These are phyloP conservation scores for Salvator merianae DNA, from an alignment of 2,113 vertebrate genomes.

Conservation along the genomic window DNA sequence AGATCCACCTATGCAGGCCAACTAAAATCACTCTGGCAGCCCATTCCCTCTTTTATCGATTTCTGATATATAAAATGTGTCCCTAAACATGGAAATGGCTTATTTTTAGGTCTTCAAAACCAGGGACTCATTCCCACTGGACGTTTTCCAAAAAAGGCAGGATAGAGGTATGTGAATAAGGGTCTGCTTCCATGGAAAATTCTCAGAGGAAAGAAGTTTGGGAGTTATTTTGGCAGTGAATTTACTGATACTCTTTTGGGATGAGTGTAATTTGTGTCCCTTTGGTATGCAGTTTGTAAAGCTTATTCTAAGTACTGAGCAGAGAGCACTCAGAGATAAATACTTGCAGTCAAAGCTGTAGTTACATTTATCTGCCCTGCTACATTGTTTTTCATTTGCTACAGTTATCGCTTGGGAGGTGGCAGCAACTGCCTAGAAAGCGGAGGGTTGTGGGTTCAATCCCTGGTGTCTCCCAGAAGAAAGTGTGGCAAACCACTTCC, in stretches of 20 bases:
- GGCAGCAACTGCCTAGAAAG: no score
- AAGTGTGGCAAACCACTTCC: no score
- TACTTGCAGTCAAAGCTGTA: neutral
- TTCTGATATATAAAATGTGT: neutral
- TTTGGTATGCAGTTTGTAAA: neutral
- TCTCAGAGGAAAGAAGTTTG: neutral
- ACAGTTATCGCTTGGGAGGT: no score
- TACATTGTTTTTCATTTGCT: neutral
- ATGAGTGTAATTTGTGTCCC: constrained; percentile 26
- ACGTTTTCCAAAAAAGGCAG: neutral
- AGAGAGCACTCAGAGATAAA: neutral
- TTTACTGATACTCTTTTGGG: constrained; percentile 5
- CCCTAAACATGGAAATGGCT: accelerated
- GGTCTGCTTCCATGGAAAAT: neutral
- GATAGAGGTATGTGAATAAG: neutral
- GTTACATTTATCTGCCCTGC: constrained; percentile 16
- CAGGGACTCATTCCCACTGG: neutral
- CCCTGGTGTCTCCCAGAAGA: no score
- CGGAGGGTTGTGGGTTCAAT: no score
- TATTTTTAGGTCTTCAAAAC: accelerated
- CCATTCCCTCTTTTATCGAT: neutral
- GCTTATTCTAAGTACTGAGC: neutral
- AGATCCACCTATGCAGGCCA: neutral
- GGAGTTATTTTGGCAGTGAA: constrained; percentile 42
- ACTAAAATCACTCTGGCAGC: no score